Evolutionary conservation across 2,113 vertebrate species (phyloP).

Genomic region (Montifringilla adamsi): DNA sequence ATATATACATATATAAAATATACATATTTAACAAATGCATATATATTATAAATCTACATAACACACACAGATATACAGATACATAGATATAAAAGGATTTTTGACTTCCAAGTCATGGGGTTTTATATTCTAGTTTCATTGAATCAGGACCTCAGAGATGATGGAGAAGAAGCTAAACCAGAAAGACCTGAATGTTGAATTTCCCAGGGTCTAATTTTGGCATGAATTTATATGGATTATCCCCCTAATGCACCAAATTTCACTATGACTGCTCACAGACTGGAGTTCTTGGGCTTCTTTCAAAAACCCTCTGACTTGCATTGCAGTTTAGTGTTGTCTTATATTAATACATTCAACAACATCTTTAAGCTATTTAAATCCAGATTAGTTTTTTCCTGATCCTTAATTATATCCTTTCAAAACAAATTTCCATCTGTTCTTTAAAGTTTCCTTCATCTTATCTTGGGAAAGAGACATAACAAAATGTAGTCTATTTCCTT

Average conservation of each 20-base stretch:
- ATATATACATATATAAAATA: neutral
- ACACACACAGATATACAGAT: neutral
- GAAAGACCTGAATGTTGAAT: neutral
- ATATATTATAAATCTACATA: neutral
- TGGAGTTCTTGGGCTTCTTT: neutral
- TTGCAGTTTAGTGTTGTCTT: neutral
- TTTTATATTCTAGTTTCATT: neutral
- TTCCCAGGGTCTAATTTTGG: neutral
- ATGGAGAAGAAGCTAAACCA: neutral
- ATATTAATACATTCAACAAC: neutral
- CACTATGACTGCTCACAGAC: neutral
- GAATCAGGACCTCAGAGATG: neutral
- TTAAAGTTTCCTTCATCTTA: neutral
- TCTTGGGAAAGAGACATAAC: neutral
- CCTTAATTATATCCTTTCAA: conserved; percentile 51
- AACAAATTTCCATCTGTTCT: conserved; percentile 44
- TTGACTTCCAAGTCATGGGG: neutral
- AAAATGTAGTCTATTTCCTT: neutral
- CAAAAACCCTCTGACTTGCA: neutral
- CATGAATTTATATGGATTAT: neutral
- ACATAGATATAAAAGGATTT: neutral
- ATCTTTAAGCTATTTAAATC: conserved; percentile 50
- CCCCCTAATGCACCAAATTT: neutral
- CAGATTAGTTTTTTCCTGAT: conserved; percentile 41
- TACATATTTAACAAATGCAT: neutral